Conservation (phyloP, 2,797 vertebrate genomes). For the Acrossocheilus wenchowensis region DNA sequence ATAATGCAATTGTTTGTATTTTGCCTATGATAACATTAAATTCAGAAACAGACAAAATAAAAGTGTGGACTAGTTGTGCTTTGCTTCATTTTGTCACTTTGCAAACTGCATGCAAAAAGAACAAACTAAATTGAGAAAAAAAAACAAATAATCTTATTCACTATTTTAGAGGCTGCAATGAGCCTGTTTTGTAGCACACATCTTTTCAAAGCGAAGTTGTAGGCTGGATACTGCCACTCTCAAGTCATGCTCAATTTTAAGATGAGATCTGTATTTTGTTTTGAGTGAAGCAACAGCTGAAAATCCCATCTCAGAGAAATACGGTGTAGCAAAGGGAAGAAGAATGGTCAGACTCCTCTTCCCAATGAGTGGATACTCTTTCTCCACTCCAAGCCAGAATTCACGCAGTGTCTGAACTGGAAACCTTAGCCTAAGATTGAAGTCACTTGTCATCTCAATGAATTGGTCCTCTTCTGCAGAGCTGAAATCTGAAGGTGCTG, state of each 20-base stretch:
- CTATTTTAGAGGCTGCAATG: no score
- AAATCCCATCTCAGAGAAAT: slow-evolving; percentile 26
- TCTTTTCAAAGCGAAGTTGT: background rate
- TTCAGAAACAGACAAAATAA: no score
- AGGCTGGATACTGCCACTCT: slow-evolving; percentile 1
- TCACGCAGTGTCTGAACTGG: background rate
- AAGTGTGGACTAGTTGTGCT: background rate
- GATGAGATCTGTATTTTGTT: slow-evolving; percentile 44
- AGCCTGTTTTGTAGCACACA: no score
- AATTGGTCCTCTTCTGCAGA: slow-evolving; percentile 36
- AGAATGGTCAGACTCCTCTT: background rate
- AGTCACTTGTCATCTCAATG: slow-evolving; percentile 29
- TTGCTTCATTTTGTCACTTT: background rate
- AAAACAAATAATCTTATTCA: no score
- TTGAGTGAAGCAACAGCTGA: slow-evolving; percentile 46
- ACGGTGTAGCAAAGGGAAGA: slow-evolving; percentile 6
- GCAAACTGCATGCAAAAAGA: background rate
- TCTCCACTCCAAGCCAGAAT: slow-evolving; percentile 31
- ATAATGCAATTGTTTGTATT: no score
- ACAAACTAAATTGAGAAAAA: no score
- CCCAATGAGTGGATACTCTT: no score
- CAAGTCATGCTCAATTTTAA: slow-evolving; percentile 38
- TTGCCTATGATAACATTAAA: no score
- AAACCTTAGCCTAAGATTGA: slow-evolving; percentile 36
- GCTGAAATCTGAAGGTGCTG: slow-evolving; percentile 26